Base-by-base conservation (phyloP, 2,113 vertebrate species). In the Malaclemys terrapin region DNA sequence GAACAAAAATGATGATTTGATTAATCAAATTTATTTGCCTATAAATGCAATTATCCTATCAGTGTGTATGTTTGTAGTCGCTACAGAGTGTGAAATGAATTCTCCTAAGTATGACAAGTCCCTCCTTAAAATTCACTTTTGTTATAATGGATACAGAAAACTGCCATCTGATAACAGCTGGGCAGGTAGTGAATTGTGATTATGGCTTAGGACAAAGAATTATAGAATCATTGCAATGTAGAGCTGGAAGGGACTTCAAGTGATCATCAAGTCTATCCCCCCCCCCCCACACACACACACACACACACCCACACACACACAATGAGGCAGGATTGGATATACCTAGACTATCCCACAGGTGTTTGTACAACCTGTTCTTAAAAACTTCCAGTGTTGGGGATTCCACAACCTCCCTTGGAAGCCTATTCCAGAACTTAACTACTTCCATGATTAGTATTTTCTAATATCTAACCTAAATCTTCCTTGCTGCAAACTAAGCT, bases 171-270 rank as follows among this genome's bases (percentile, higher is more conserved):
- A 8, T 57, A 9, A 31, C 31, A 9, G 25, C 27, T 31, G 14
- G 29, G 20, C n/a, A 27, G 80, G 13, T 35, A 54, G 0, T 0
- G 53, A 54, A 65, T 12, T 16, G 2, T 79, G 47, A 47, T 20
- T 95, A 89, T 89, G 0, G 17, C 0, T 0, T 0, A 0, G 6
- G 7, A 1, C 81, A 83, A 16, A 20, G 14, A 24, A 69, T 69
- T 69, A n/a, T 69, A 69, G 62, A 69, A n/a, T 69, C 62, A 19
- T 65, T n/a, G 31, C 62, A 69, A 9, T 9, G 16, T 69, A 69
- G 8, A 8, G 7, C 62, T 69, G 35, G 62, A 69, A 69, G 8
- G 35, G 35, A n/a, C 16, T 35, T 69, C 7, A 57, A 27, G 62
- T 8, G 35, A 35, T 20, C 14, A 69, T 69, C 31, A 69, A 69